A percentile compares a stretch with the other conserved stretches of the same genome.
Conservation (phyloP, 2,888 invertebrate genomes). For the Sussaba pulchella region DNA sequence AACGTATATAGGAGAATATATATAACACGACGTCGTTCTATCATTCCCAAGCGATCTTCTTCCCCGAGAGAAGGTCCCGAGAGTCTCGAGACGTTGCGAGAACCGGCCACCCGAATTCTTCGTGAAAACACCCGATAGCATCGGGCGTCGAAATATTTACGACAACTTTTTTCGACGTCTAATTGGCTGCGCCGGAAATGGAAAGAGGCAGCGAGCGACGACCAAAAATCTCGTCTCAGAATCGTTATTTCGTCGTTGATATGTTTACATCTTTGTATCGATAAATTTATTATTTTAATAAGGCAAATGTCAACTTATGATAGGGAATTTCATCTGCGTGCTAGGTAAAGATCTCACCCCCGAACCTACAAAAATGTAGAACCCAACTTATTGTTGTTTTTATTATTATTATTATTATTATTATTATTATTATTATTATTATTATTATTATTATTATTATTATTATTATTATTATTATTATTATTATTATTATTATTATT, state of each 20-base stretch:
- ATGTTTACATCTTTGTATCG: background rate
- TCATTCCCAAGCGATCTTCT: constrained; percentile 42
- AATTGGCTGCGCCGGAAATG: constrained; percentile 52
- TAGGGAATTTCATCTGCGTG: too few species aligned
- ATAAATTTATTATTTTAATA: background rate
- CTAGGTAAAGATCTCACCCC: too few species aligned
- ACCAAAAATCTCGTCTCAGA: background rate
- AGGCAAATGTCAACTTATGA: too few species aligned
- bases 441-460: too few species aligned
- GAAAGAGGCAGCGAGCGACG: constrained; percentile 5
- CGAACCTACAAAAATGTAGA: too few species aligned
- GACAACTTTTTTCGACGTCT: constrained; percentile 26
- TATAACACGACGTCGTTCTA: constrained; percentile 15
- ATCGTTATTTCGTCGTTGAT: background rate
- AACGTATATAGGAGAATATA: constrained; percentile 10
- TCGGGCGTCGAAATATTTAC: constrained; percentile 60
- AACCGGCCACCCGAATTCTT: constrained; percentile 54
- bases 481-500: too few species aligned
- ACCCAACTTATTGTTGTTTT: too few species aligned
- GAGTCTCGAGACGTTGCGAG: constrained; percentile 2
- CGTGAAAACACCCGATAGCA: constrained; percentile 56
- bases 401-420: too few species aligned
- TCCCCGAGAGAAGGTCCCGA: constrained; percentile 31
- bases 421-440: too few species aligned
- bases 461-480: too few species aligned